Base-by-base conservation (phyloP, 1,140 invertebrate species). In the Drosophila hydei region DNA sequence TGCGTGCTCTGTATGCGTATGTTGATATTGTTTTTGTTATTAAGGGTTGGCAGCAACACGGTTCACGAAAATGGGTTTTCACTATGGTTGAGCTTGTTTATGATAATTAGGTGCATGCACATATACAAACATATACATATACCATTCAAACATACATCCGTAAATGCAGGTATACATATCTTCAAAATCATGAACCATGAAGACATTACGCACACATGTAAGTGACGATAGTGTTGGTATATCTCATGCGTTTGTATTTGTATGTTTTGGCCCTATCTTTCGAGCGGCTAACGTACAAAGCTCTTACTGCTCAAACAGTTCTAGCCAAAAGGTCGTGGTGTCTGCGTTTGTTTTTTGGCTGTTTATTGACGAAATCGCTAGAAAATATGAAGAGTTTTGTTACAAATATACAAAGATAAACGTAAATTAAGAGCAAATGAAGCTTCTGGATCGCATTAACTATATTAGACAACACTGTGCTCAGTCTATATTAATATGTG, bases 401-500 rank as follows among this genome's bases (percentile, higher is more conserved):
- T 21, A 47, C 16, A 27, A 4, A 45, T 12, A 7, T 47, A 45
- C 8, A 11, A 63, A 25, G 12, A 16, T 36, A 30, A 27, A 5
- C 19, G 1, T 5, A 52, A 45, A 19, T 30, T 43, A 25, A 45
- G 43, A 11, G 14, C 12, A 47, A 59, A 72, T 72, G 70, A 72
- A 60, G 33, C 52, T 72, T 48, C 38, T 33, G 9, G 42, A 59
- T 6, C 27, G 25, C 50, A 48, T 73, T 16, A 73, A 73, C 23
- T 14, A 38, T 25, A 38, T 72, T 9, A 68, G 18, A 47, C 27
- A 45, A 52, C 55, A 61, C 16, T 73, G 56, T 56, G 23, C 12
- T 19, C n/a, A 61, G 6, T 38, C 48, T 14, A 38, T 58, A 36
- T 8, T 38, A 21, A n/a, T 68, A 9, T 72, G 70, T 72, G 50